A percentile compares a stretch with the other conserved stretches of the same genome.
phyloP scores from a whole-genome alignment of 2,797 vertebrate species.

The Microchirus variegatus region DNA sequence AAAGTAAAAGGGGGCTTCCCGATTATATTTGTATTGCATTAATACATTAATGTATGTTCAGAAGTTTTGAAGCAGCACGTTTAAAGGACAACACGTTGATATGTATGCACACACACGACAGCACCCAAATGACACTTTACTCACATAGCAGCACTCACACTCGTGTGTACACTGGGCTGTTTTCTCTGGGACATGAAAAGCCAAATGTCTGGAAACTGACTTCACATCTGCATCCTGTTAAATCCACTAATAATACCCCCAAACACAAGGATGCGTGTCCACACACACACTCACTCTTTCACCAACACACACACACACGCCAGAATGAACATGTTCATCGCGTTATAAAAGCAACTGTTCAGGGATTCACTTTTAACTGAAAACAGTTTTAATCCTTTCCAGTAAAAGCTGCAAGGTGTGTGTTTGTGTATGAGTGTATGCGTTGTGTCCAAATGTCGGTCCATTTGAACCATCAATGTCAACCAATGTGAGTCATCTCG shows the following conservation, averaged over 20 bases:
- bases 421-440: constrained; percentile 22
- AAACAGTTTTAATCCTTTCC: constrained; percentile 25
- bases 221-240: constrained; percentile 83
- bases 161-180: constrained; percentile 17
- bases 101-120: constrained; percentile 1
- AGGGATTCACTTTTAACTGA: constrained; percentile 41
- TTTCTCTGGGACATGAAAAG: constrained; percentile 60
- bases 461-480: constrained; percentile 31
- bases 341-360: constrained; percentile 29
- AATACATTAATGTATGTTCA: no score
- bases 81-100: constrained; percentile 8
- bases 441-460: constrained; percentile 31
- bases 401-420: constrained; percentile 25
- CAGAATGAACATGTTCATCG: constrained; percentile 51
- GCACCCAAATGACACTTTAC: constrained; percentile 16
- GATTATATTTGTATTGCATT: constrained; percentile 7
- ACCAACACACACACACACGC: constrained; percentile 12
- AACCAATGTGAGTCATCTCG: constrained; percentile 28
- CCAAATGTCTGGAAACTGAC: constrained; percentile 68
- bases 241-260: constrained; percentile 69
- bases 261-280: constrained; percentile 51
- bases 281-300: constrained; percentile 14
- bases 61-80: constrained; percentile 1
- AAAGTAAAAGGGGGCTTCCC: constrained; percentile 14
- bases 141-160: constrained; percentile 14